Evolutionary conservation across 2,113 vertebrate species (phyloP).

Genomic region (Eolophus roseicapilla): DNA sequence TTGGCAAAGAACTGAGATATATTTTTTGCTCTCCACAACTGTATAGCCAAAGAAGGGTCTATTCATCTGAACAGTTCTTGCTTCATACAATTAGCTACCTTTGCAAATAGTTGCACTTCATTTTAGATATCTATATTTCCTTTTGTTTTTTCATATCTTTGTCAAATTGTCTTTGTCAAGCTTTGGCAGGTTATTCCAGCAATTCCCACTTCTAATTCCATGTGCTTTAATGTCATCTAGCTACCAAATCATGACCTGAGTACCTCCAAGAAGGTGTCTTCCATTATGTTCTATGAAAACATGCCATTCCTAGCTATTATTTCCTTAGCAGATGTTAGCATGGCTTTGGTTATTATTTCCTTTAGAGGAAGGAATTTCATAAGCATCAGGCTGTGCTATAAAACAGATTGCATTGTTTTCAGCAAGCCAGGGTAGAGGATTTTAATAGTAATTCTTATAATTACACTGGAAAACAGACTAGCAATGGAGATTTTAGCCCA

Average conservation of each 20-base stretch:
- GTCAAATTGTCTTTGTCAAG: neutral
- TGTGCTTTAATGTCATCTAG: neutral
- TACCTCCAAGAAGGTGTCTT: neutral
- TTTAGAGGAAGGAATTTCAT: neutral
- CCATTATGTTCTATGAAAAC: neutral
- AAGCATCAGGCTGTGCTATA: neutral
- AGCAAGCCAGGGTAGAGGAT: neutral
- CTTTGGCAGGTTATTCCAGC: neutral
- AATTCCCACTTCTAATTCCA: neutral
- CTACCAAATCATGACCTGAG: neutral
- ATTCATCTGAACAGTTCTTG: neutral
- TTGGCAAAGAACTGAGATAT: neutral
- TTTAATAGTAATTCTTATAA: slow-evolving; percentile 14
- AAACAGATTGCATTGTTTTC: slow-evolving; percentile 10
- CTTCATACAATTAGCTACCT: neutral
- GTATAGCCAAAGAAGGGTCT: neutral
- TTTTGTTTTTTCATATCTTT: neutral
- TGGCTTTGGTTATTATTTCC: neutral
- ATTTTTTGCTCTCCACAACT: neutral
- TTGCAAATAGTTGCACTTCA: neutral
- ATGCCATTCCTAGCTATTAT: neutral
- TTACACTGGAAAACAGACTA: neutral
- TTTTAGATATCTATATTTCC: neutral
- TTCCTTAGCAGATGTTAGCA: neutral
- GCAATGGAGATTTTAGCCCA: neutral